Conservation (phyloP, 2,888 invertebrate species). For the Aspidiotus rigidus region DNA sequence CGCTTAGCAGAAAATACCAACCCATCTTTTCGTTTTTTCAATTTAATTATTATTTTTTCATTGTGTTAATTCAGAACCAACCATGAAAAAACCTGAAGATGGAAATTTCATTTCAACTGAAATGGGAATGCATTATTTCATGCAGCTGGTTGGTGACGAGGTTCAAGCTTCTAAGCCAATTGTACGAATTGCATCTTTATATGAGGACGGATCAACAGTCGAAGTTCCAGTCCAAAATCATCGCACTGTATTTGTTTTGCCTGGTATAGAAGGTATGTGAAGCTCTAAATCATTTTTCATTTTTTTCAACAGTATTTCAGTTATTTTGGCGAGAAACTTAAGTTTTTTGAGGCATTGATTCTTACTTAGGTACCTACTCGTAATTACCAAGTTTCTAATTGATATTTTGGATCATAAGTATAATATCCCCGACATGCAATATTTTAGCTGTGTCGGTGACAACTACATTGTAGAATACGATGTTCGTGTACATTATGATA, state of each 20-base stretch:
- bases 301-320: neutral
- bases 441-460: no score
- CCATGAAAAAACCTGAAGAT: constrained; percentile 6
- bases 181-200: constrained; percentile 49
- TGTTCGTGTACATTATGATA: no score
- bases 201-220: constrained; percentile 46
- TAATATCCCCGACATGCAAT: no score
- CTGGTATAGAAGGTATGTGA: constrained; percentile 53
- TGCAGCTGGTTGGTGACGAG: constrained; percentile 57
- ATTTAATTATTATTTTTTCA: neutral
- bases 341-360: no score
- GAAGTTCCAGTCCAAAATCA: constrained; percentile 40
- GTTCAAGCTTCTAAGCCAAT: constrained; percentile 48
- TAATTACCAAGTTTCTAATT: no score
- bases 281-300: no score
- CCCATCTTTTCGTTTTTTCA: neutral
- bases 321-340: no score
- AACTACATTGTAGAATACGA: no score
- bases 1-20: neutral
- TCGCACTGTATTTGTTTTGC: constrained; percentile 52
- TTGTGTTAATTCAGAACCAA: neutral
- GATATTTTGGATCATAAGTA: no score
- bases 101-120: constrained; percentile 20
- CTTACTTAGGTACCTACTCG: no score
- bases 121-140: constrained; percentile 47